phyloP scores from a whole-genome alignment of 2,113 vertebrate species.

The Chaetorhynchus papuensis region DNA sequence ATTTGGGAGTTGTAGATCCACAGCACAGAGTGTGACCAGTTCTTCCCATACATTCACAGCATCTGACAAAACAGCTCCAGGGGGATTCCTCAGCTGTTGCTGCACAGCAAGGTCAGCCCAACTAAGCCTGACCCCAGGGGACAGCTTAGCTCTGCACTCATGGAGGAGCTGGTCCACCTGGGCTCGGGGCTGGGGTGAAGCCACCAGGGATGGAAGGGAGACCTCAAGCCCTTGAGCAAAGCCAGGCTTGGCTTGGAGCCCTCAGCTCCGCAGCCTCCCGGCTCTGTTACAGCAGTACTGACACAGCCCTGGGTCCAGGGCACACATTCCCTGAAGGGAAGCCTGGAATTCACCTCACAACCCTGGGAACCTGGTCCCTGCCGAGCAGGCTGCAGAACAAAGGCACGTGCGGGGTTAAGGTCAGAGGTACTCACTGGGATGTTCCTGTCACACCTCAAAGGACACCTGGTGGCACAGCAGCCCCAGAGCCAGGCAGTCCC shows the following conservation, averaged over 20 bases:
- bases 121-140: neutral
- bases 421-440: neutral
- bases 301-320: neutral
- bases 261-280: neutral
- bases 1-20: neutral
- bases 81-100: neutral
- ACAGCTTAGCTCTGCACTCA: neutral
- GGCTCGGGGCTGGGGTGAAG: neutral
- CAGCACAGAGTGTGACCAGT: neutral
- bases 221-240: neutral
- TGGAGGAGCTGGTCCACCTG: neutral
- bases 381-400: accelerated
- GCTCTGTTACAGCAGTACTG: accelerated
- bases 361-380: neutral
- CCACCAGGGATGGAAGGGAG: neutral
- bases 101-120: neutral
- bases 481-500: neutral
- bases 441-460: neutral
- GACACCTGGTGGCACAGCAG: neutral
- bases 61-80: neutral
- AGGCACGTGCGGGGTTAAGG: neutral
- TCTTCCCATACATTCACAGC: neutral
- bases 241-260: neutral
- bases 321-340: neutral
- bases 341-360: neutral